Percentiles rank a stretch among this genome's conserved stretches.
Evolutionary conservation across 2,888 invertebrate genomes (phyloP).

Genomic region (Tiliacea citrago): DNA sequence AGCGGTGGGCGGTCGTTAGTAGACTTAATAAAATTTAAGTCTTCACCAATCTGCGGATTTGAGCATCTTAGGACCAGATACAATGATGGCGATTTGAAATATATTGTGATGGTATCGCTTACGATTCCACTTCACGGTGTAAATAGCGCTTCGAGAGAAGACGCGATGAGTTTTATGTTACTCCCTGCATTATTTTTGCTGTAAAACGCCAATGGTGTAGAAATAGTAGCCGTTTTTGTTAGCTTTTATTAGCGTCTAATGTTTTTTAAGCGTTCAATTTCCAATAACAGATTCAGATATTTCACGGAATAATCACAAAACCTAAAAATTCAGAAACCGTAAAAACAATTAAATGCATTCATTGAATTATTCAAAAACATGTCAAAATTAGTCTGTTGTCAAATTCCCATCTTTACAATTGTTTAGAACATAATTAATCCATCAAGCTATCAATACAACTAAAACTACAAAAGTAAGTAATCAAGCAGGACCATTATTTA

Average conservation of each 20-base stretch:
- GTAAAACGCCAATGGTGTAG: conserved; percentile 29
- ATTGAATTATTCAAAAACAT: neutral
- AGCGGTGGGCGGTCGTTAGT: conserved; percentile 67
- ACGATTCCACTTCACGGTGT: conserved; percentile 37
- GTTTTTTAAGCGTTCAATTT: neutral
- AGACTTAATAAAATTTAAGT: conserved; percentile 70
- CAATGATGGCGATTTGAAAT: conserved; percentile 55
- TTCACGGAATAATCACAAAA: conserved; percentile 4
- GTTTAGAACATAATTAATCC: conserved; percentile 16
- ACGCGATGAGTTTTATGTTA: conserved; percentile 38
- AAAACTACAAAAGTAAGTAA: conserved; percentile 46
- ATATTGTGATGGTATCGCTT: conserved; percentile 60
- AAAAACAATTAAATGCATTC: neutral
- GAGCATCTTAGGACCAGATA: conserved; percentile 56
- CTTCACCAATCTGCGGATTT: conserved; percentile 63
- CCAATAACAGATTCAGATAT: conserved; percentile 1
- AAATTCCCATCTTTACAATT: conserved; percentile 10
- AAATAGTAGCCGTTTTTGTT: neutral
- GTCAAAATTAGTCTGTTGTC: neutral
- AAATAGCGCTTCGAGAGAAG: conserved; percentile 40
- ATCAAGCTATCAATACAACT: conserved; percentile 38
- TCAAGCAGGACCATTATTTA: conserved; percentile 54
- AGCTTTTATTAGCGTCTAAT: conserved; percentile 7
- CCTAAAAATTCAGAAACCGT: neutral
- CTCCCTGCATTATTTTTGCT: conserved; percentile 21